Percentiles rank a stretch among this genome's conserved stretches.
Evolutionary conservation across 2,888 invertebrate genomes (phyloP).

Genomic region (Cabera pusaria): DNA sequence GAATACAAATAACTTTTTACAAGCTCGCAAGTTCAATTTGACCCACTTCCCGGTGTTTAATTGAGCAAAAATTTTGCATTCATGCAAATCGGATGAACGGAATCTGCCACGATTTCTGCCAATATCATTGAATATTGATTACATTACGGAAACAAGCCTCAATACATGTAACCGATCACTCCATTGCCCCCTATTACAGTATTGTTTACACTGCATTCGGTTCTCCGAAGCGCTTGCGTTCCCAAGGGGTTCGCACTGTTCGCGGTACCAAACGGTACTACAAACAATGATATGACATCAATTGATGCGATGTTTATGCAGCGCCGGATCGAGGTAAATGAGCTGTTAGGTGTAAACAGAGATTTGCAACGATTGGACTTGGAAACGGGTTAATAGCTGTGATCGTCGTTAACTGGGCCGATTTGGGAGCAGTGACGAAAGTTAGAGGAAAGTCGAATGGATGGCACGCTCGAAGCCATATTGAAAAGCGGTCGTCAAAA

Average conservation of each 20-base stretch:
- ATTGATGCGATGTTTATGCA: slow-evolving; percentile 38
- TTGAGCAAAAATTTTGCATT: no score
- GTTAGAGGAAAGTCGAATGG: slow-evolving; percentile 2
- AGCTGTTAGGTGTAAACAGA: slow-evolving; percentile 36
- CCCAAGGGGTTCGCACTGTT: slow-evolving; percentile 44
- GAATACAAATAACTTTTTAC: no score
- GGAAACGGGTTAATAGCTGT: slow-evolving; percentile 12
- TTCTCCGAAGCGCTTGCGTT: slow-evolving; percentile 46
- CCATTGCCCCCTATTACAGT: slow-evolving; percentile 48
- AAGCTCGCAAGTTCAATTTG: no score
- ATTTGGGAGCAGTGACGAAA: slow-evolving; percentile 6
- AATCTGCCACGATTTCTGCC: background rate
- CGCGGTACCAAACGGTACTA: slow-evolving; percentile 47
- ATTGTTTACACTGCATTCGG: slow-evolving; percentile 46
- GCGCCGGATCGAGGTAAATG: slow-evolving; percentile 31
- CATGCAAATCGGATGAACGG: no score
- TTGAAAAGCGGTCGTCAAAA: no score
- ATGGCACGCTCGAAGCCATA: no score
- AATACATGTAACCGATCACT: slow-evolving; percentile 50
- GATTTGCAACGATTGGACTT: slow-evolving; percentile 16
- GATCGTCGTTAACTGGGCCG: slow-evolving; percentile 10
- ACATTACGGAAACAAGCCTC: slow-evolving; percentile 37
- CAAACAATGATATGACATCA: slow-evolving; percentile 50
- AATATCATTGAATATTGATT: slow-evolving; percentile 22
- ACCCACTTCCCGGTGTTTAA: no score